Conservation (phyloP, 2,797 vertebrate genomes). For the Pantherophis alleghaniensis region DNA sequence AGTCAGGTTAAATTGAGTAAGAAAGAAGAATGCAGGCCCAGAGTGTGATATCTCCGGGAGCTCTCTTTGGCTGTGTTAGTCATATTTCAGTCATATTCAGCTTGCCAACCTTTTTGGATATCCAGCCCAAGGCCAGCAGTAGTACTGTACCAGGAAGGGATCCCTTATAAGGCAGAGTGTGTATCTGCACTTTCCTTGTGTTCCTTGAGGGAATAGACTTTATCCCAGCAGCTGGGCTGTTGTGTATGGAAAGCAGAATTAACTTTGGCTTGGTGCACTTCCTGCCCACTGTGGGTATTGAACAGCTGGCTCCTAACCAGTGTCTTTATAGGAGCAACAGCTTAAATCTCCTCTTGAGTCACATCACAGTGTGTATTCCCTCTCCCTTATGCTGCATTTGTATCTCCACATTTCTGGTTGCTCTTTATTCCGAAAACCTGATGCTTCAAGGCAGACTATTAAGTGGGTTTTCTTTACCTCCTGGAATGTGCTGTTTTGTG, state of each 20-base stretch:
- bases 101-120: constrained; percentile 60
- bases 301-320: constrained; percentile 47
- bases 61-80: constrained; percentile 64
- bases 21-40: constrained; percentile 57
- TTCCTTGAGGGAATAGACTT: not conserved
- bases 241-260: constrained; percentile 46
- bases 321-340: constrained; percentile 69
- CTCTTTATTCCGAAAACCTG: constrained; percentile 78
- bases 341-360: constrained; percentile 63
- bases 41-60: constrained; percentile 55
- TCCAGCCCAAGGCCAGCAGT: not conserved
- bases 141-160: not conserved
- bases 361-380: constrained; percentile 68
- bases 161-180: not conserved
- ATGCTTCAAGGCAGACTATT: constrained; percentile 71
- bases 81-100: constrained; percentile 66
- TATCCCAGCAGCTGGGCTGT: constrained; percentile 32
- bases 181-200: not conserved
- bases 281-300: constrained; percentile 64
- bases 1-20: constrained; percentile 62
- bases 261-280: constrained; percentile 62
- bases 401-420: constrained; percentile 71
- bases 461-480: constrained; percentile 76
- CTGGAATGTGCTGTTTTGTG: constrained; percentile 75
- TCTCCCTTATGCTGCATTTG: constrained; percentile 66